These are phyloP conservation scores for Equus przewalskii DNA, from an alignment of 2,113 vertebrate species.

Conservation along the genomic window DNA sequence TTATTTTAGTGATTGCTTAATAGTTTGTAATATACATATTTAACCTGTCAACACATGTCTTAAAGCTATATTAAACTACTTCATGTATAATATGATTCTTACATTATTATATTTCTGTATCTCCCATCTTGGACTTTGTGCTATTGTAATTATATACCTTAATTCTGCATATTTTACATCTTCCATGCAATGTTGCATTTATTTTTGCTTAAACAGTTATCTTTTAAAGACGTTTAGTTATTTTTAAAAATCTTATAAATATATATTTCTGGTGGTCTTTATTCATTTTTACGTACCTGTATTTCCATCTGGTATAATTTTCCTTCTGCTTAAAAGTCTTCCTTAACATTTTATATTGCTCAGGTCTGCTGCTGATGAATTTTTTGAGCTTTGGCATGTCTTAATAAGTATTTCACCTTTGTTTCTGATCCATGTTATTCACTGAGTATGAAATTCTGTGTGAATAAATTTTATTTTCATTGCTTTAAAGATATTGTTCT, in stretches of 20 bases:
- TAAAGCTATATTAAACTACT: not conserved
- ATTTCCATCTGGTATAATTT: not conserved
- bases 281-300: not conserved
- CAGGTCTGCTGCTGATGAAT: not conserved
- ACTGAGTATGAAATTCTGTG: not conserved
- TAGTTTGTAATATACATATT: not conserved
- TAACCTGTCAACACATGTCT: not conserved
- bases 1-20: not conserved
- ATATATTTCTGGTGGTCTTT: not conserved
- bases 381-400: not conserved
- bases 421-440: not conserved
- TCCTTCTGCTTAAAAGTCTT: not conserved
- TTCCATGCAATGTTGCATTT: not conserved
- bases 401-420: not conserved
- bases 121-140: not conserved
- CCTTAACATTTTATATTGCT: not conserved
- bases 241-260: not conserved
- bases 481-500: not conserved
- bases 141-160: not conserved
- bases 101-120: not conserved
- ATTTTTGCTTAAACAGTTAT: not conserved
- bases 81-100: not conserved
- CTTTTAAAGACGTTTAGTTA: not conserved
- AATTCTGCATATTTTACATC: not conserved
- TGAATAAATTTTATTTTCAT: not conserved